Evolutionary conservation across 2,888 invertebrate species (phyloP), one percentile per base, ranked within the genome.

Genomic region (Tenthredo livida): DNA sequence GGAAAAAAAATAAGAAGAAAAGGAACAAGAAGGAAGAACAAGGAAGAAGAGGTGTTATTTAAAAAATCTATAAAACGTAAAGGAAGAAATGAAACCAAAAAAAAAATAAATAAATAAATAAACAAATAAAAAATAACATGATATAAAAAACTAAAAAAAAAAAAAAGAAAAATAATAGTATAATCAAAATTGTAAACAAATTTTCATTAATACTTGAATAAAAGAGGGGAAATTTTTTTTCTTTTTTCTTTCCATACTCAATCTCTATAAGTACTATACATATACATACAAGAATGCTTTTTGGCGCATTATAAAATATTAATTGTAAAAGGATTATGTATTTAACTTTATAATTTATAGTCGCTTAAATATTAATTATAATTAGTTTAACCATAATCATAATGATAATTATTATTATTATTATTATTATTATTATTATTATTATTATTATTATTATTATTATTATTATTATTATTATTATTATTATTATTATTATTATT

Each of bases 181-280:
- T 82, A 82, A 65, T 82, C 78, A 54, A 82, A 65, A 65, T 82
- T 82, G 61, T 82, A 17, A 78, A 78, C 78, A 37, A 78, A 54
- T 54, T 54, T 58, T 78, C 50, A 58, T 7, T 75, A 61, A 12
- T 25, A n/a, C 43, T 75, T 43, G 3, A 72, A 43, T 33, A 67
- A 25, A 67, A 29, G 7, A 67, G 37, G 9, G 17, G 25, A 25
- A 7, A 0, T 37, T 25, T 70, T 70, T 37, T 33, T 33, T 33
- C 2, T 29, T 29, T 29, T 61, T 61, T 25, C 61, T 61, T 61
- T 61, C 54, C 7, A n/a, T 54, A 54, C 54, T n/a, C 54, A 54
- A 54, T 50, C 17, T 54, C n/a, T 17, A 29, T 33, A 33, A 33
- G 0, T 33, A 33, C 7, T 4, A 33, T 37, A 37, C 37, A 7